Conservation (phyloP, 2,113 vertebrate species). For the Entomyzon cyanotis region DNA sequence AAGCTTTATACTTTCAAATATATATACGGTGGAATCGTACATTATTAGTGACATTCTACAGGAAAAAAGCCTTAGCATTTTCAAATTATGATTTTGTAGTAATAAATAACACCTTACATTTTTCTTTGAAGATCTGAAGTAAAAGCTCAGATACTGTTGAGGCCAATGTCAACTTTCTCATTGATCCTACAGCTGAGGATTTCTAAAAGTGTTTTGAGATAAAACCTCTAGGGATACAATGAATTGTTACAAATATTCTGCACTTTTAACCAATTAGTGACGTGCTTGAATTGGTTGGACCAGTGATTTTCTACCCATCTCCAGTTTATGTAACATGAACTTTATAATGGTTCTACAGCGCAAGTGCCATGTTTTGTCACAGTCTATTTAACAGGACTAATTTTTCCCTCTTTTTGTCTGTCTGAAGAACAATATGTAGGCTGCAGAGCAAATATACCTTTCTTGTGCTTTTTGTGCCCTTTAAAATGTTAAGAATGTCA, state of each 20-base stretch:
- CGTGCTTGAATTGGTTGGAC: background rate
- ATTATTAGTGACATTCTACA: background rate
- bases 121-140: background rate
- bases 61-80: background rate
- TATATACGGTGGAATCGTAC: background rate
- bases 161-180: background rate
- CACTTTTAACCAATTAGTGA: background rate
- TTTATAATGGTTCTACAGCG: background rate
- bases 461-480: background rate
- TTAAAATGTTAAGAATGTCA: background rate
- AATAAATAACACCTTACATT: background rate
- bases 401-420: background rate
- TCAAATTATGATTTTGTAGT: background rate
- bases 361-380: background rate
- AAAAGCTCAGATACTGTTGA: background rate
- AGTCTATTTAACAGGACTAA: background rate
- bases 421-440: background rate
- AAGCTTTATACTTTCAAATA: background rate
- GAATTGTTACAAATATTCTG: background rate
- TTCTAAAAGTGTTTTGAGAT: background rate
- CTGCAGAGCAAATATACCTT: background rate
- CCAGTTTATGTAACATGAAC: fast-evolving
- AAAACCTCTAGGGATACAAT: background rate
- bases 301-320: background rate
- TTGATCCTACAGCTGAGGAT: background rate